Evolutionary conservation across 2,888 invertebrate species (phyloP).

Genomic region (Metalampra italica): DNA sequence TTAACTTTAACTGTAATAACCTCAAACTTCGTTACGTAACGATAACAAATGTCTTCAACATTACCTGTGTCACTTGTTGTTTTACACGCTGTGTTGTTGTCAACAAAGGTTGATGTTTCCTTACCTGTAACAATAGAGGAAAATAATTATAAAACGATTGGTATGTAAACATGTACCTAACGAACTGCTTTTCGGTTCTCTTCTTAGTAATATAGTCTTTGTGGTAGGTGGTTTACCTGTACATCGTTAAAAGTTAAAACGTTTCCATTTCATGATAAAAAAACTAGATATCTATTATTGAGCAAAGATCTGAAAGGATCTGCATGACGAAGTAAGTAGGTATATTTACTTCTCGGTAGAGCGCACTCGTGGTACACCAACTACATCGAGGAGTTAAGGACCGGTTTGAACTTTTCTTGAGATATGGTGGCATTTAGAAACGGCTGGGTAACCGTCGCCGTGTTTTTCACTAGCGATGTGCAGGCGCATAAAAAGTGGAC

Average conservation of each 20-base stretch:
- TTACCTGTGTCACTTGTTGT: no score
- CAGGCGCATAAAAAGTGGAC: constrained; percentile 77
- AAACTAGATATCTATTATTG: constrained; percentile 44
- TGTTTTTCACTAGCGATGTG: constrained; percentile 75
- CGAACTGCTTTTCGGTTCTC: neutral
- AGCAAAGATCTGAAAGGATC: constrained; percentile 49
- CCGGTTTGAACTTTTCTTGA: constrained; percentile 43
- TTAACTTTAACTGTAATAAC: neutral
- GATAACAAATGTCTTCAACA: no score
- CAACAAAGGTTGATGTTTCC: constrained; percentile 8
- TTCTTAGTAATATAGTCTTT: neutral
- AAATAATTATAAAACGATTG: neutral
- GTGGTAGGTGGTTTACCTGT: constrained; percentile 9
- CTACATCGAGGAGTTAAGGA: constrained; percentile 43
- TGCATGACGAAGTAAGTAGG: constrained; percentile 32
- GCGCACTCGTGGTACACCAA: constrained; percentile 52
- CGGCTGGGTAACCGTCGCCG: constrained; percentile 56
- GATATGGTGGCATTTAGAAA: constrained; percentile 55
- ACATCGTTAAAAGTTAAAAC: neutral
- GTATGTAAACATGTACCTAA: neutral
- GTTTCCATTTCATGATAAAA: constrained; percentile 26
- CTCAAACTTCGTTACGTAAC: no score
- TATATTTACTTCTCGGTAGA: constrained; percentile 47
- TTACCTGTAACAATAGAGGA: constrained; percentile 53
- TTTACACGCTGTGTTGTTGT: no score